A percentile compares a stretch with the other conserved stretches of the same genome.
These are phyloP conservation scores for Harpalus rubripes DNA, from an alignment of 2,888 invertebrate genomes.

Conservation along the genomic window DNA sequence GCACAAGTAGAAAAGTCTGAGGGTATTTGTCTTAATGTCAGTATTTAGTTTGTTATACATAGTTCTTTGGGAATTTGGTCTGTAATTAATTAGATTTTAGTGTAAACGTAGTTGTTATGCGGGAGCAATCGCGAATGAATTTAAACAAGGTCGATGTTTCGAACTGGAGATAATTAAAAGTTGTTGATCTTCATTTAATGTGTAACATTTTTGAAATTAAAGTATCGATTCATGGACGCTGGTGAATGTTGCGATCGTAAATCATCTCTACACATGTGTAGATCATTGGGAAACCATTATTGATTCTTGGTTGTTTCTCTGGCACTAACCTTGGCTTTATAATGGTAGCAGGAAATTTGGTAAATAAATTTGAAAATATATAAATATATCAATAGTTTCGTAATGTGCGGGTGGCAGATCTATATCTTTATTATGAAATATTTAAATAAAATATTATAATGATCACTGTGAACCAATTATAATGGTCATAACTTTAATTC, in stretches of 20 bases:
- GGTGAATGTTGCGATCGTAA: constrained; percentile 55
- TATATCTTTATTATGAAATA: constrained; percentile 47
- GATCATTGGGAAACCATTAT: constrained; percentile 46
- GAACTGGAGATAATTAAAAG: constrained; percentile 55
- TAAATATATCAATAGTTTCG: constrained; percentile 40
- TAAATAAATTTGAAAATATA: constrained; percentile 44
- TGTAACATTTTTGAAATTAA: constrained; percentile 58
- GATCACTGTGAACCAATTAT: constrained; percentile 21
- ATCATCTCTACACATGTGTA: constrained; percentile 55
- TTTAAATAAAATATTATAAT: constrained; percentile 35
- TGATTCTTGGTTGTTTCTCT: constrained; percentile 41
- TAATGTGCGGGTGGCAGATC: constrained; percentile 47
- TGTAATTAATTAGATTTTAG: neutral
- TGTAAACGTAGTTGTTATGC: constrained; percentile 24
- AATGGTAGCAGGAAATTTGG: constrained; percentile 52
- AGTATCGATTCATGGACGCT: constrained; percentile 44
- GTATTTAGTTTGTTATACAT: too few relatives aligned
- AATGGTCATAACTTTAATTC: constrained; percentile 18
- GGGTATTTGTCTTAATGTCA: too few relatives aligned
- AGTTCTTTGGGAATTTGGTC: neutral
- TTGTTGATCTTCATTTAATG: constrained; percentile 65
- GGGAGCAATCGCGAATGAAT: constrained; percentile 39
- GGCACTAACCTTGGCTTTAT: constrained; percentile 24
- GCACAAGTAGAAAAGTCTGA: too few relatives aligned
- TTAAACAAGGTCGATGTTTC: constrained; percentile 47